Evolutionary conservation across 2,888 invertebrate species (phyloP).

Genomic region (Acanthacorydalis orientalis): DNA sequence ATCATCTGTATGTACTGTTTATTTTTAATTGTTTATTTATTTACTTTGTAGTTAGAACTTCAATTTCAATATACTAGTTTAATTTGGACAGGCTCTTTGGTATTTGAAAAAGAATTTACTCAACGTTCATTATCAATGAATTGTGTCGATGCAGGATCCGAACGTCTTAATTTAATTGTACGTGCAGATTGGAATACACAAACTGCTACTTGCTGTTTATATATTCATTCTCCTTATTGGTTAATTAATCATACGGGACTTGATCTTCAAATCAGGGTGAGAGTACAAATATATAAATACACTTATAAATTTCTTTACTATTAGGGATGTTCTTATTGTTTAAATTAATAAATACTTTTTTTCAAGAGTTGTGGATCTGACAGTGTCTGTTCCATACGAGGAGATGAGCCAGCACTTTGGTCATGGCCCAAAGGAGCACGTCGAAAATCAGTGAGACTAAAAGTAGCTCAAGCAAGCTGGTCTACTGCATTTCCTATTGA

Average conservation of each 20-base stretch:
- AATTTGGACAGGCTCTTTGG: slow-evolving; percentile 47
- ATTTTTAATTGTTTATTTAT: neutral
- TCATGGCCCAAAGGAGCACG: slow-evolving; percentile 36
- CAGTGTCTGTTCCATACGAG: slow-evolving; percentile 34
- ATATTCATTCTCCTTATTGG: slow-evolving; percentile 63
- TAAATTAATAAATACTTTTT: neutral
- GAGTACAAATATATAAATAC: slow-evolving; percentile 9
- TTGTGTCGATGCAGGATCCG: neutral
- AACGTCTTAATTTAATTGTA: neutral
- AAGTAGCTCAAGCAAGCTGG: slow-evolving; percentile 47
- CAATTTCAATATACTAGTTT: slow-evolving; percentile 42
- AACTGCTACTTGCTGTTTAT: slow-evolving; percentile 43
- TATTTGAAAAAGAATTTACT: neutral
- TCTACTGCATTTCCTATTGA: slow-evolving; percentile 45
- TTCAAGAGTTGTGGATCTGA: slow-evolving; percentile 44
- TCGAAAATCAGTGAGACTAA: slow-evolving; percentile 31
- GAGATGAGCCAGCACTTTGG: slow-evolving; percentile 54
- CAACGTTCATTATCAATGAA: neutral
- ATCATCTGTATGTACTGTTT: no score
- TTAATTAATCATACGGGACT: slow-evolving; percentile 76
- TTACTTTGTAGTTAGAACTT: neutral
- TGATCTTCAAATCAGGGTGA: slow-evolving; percentile 63
- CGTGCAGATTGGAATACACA: slow-evolving; percentile 25
- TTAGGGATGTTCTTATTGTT: neutral
- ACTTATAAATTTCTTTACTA: neutral